Base-by-base conservation (phyloP, 2,888 invertebrate genomes). In the Xylocampa areola region DNA sequence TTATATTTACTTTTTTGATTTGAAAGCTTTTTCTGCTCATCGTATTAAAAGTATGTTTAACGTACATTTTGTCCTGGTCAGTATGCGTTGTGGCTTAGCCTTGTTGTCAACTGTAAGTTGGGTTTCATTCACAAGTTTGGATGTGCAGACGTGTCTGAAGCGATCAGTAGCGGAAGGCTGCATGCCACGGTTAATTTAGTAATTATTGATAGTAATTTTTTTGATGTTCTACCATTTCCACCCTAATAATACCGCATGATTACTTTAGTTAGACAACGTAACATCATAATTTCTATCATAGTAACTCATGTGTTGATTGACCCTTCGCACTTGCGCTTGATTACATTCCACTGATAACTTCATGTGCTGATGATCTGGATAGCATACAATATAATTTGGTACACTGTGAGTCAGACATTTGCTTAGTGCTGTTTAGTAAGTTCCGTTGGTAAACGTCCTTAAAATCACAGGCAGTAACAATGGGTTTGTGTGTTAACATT, bases 291-390 rank as follows among this genome's bases (percentile, higher is more conserved):
- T 25, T 47, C 17, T 37, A 45, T 51, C 36, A 19, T 58, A 52
- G 23, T 64, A 35, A 59, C 43, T 52, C 35, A 23, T 45, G 29
- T 36, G 25, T 54, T 49, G 48, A 49, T 54, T 61, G 47, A 69
- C 52, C 51, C 55, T 50, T 67, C 49, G 27, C 65, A 55, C 65
- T 47, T 50, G 50, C 41, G 35, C 55, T 55, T 50, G 43, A 55
- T 62, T 47, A 47, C 33, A 55, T 62, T 50, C 68, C 41, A 43
- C 55, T 67, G 49, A 67, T 67, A 44, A 47, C 37, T 67, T 37
- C 13, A 36, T 61, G 29, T 11, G 23, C 48, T 32, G 49, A 60
- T 65, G 37, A 45, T 44, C 27, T 44, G 13, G 25, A 4, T 17
- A 25, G 25, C 10, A 35, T 13, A 30, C 33, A 30, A 33, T 41